Base-by-base conservation (phyloP, 2,113 vertebrate species). In the Ophthalmolycus amberensis region DNA sequence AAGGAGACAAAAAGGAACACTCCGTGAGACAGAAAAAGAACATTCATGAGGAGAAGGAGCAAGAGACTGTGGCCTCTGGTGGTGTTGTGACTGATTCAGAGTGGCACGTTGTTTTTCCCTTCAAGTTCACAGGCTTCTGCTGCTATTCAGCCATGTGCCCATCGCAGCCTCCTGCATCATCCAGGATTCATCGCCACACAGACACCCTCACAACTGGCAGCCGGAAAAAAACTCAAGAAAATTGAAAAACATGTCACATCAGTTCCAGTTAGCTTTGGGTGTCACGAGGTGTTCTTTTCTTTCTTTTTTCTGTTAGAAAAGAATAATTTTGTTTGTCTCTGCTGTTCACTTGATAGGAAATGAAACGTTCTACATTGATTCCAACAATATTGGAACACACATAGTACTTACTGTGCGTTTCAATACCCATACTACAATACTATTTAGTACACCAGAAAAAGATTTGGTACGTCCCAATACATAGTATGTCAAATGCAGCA, bases 71-170 rank as follows among this genome's bases (percentile, higher is more conserved):
- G 10, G 80, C 56, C 71, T 2, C 34, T 50, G 67, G 54, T 42
- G 58, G 6, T 15, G 48, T 42, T 80, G 44, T 63, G 50, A 56
- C 82, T 87, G 90, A 94, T 93, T 75, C 60, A 50, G 15, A 75
- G 50, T 87, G 89, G 83, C 90, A 78, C 88, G 90, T 93, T 92
- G 90, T 91, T 84, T 66, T 80, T 87, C 70, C 34, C 15, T 11
- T 46, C 65, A 46, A 27, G n/a, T 46, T 67, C 65, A 20, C 40
- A 67, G 65, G 40, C 40, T 29, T 84, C 87, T 82, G 69, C 58
- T 82, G 83, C 68, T 88, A 54, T 90, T 82, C 80, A 80, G 60
- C 80, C 85, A 81, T 83, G 84, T 84, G 89, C 9, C 84, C 72
- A 65, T 83, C 84, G 64, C 70, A 46, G 67, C 60, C 27, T 82